Base-by-base conservation (phyloP, 2,888 invertebrate genomes). In the Acanthosoma haemorrhoidale region DNA sequence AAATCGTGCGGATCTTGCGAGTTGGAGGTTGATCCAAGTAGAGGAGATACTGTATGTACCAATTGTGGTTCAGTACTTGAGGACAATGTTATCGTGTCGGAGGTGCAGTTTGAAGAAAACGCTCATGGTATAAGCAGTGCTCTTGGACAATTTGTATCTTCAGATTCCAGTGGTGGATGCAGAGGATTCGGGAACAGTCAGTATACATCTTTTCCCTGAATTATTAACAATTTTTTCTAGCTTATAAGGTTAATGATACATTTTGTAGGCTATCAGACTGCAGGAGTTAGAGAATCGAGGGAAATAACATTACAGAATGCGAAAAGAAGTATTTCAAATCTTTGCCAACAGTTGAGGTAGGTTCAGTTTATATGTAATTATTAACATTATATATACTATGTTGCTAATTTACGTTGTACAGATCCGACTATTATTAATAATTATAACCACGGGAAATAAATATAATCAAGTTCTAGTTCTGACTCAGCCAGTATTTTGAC, bases 21-120 rank as follows among this genome's bases (percentile, higher is more conserved):
- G 73, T 93, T 98, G 72, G 97, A 98, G 81, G 92, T 91, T 72
- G 98, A 98, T 80, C 91, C 94, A 71, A 90, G 92, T 21, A 86
- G 96, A 77, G 98, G 97, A 36, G 96, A 97, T 84, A 90, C 92
- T 9, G 95, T 97, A 1, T 99, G 99, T 80, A 96, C 93, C 29
- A 90, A 88, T 78, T 99, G 99, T 82, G 99, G 98, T 29, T 89
- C 92, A 6, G 98, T 99, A 1, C 82, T 99, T 15, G 97, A 98
- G 79, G 96, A 97, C 78, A 94, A 92, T 77, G 89, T 95, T 68
- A 98, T 99, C 78, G 96, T 99, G 25, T 92, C 94, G 2, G 97
- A 98, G 80, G 89, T 97, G 25, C 94, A 96, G 80, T 99, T 97
- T 78, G 92, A 94, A 80, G 98, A 99, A 80, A 90, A 90, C 78